Base-by-base conservation (phyloP, 2,113 vertebrate genomes). In the Chroicocephalus ridibundus region DNA sequence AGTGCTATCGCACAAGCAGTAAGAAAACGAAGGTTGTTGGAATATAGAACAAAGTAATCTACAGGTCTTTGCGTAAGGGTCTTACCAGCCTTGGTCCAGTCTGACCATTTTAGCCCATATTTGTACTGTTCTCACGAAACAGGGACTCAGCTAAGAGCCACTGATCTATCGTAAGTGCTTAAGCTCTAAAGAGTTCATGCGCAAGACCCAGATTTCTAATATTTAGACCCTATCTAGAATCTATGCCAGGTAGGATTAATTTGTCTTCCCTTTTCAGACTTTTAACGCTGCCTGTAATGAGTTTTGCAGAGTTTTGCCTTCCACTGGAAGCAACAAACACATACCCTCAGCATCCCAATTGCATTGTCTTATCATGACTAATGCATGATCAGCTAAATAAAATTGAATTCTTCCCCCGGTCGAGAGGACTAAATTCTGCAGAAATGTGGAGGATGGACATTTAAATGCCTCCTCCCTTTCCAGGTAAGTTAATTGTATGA, bases 1-100 rank as follows among this genome's bases (percentile, higher is more conserved):
- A 64, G 46, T 1, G 1, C 19, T 4, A 14, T 1, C 1, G 3
- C 34, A 22, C 24, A 3, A 24, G 26, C 26, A 18, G 22, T 4
- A 81, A 62, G 54, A 55, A 62, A 42, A 68, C 22, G 34, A 26
- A 52, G 42, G n/a, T 5, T 49, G 77, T 3, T 79, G 38, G 44
- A 76, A 42, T 21, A 47, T 2, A 14, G 44, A 31, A 51, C 2
- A 1, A 20, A 70, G n/a, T 11, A 7, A 57, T 34, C 17, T 8
- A 15, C 14, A 58, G 14, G 64, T 5, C 79, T 61, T 42, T 57
- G 49, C 4, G 1, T 1, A 16, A 10, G 34, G 12, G 9, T 55
- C 34, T 80, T 32, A 4, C 29, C 44, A 70, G 40, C 27, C 31
- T 54, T 31, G 10, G 6, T 18, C 29, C 62, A 86, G 5, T 40